phyloP scores from a whole-genome alignment of 92 coral and sea anemone species.

The Virgularia gustaviana region DNA sequence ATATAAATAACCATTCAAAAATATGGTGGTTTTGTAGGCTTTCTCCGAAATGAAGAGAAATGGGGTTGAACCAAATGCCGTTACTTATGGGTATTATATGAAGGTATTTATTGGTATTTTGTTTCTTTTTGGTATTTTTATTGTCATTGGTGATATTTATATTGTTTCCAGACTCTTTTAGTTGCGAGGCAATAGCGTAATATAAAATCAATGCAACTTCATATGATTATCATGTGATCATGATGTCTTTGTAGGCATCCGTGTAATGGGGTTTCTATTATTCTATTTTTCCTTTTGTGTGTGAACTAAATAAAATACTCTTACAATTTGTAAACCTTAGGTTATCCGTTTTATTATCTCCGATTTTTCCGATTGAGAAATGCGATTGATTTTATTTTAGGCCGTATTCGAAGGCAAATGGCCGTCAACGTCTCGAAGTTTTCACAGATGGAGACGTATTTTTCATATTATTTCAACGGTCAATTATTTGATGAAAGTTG shows the following conservation, averaged over 20 bases:
- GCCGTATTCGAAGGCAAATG: slow-evolving; percentile 96
- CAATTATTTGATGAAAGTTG: slow-evolving; percentile 23
- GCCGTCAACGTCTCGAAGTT: slow-evolving; percentile 89
- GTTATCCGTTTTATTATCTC: background rate
- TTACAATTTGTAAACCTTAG: background rate
- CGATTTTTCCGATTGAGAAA: background rate
- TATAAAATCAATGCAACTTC: too few species aligned
- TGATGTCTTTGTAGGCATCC: too few species aligned
- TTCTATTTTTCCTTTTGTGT: background rate
- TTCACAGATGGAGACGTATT: slow-evolving; percentile 92
- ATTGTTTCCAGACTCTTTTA: background rate
- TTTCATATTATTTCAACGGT: slow-evolving; percentile 78
- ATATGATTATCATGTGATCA: too few species aligned
- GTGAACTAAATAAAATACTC: background rate
- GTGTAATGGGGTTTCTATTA: too few species aligned
- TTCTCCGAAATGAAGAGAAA: slow-evolving; percentile 90
- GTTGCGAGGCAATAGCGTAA: too few species aligned
- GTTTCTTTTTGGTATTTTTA: background rate
- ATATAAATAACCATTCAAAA: too few species aligned
- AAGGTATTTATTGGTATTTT: slow-evolving; percentile 53
- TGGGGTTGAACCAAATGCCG: slow-evolving; percentile 85
- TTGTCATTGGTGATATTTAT: background rate
- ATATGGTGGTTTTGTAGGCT: slow-evolving; percentile 61
- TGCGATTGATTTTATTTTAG: slow-evolving; percentile 36
- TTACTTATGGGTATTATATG: slow-evolving; percentile 86